Evolutionary conservation across 1,140 invertebrate species (phyloP).

Genomic region (Leptinotarsa defecta): DNA sequence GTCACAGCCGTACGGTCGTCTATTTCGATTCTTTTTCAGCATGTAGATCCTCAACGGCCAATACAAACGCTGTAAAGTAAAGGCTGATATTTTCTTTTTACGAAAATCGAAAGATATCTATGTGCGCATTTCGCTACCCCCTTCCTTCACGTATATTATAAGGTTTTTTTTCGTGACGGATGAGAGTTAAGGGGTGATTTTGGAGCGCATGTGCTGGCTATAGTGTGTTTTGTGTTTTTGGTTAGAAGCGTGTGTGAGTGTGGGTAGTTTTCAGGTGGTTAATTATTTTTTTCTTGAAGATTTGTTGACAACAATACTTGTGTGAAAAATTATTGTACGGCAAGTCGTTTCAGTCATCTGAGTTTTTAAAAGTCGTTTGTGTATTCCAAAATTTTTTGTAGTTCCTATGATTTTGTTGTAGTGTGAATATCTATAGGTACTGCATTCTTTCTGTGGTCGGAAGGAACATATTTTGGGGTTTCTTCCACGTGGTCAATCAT

Average conservation of each 20-base stretch:
- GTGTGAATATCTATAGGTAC: too few species aligned
- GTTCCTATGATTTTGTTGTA: too few species aligned
- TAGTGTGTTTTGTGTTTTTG: conserved; percentile 29
- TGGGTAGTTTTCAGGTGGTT: conserved; percentile 25
- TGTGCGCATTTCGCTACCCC: conserved; percentile 44
- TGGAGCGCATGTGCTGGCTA: conserved; percentile 40
- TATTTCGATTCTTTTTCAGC: conserved; percentile 35
- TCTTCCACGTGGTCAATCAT: too few species aligned
- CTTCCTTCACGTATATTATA: conserved; percentile 41
- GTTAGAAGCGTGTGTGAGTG: conserved; percentile 24
- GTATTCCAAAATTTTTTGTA: too few species aligned
- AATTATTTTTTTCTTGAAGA: conserved; percentile 17
- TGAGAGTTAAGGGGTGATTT: conserved; percentile 40
- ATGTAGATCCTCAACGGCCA: conserved; percentile 45
- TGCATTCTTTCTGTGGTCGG: too few species aligned
- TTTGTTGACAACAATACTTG: not conserved
- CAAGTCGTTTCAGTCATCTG: too few species aligned
- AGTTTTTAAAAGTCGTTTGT: too few species aligned
- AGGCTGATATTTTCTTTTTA: conserved; percentile 55
- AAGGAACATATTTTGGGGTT: too few species aligned
- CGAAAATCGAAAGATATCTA: conserved; percentile 54
- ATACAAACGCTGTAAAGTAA: conserved; percentile 50
- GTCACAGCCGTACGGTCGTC: conserved; percentile 7
- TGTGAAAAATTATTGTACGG: not conserved
- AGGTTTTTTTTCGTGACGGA: conserved; percentile 47